Evolutionary conservation across 2,888 invertebrate species (phyloP), one percentile per base, ranked within the genome.

Genomic region (Scrobipalpa atriplicella): DNA sequence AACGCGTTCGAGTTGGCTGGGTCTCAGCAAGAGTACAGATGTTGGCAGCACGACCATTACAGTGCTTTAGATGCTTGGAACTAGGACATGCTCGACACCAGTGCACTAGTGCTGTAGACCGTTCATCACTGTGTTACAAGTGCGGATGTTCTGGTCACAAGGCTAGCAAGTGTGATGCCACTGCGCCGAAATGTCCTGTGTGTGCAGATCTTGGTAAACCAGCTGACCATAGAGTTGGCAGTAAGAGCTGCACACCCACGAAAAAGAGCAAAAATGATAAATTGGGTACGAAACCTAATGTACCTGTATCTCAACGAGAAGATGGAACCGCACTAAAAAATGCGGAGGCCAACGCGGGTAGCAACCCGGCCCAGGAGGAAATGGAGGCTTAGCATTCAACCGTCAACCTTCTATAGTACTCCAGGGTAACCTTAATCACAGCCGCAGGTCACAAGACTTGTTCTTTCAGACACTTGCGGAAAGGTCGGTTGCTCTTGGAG

Each of bases 81-180:
- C 5, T 29, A 43, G 71, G 73, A 0, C 71, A 71, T n/a, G 68
- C 67, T 1, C 18, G 70, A 2, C 65, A 8, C 0, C 63, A 60
- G 16, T 72, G 72, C 36, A 21, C 63, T 9, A 69, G 47, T n/a
- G 7, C 18, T 0, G 16, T 29, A 0, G 67, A 72, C 47, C 56
- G 72, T 6, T 70, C 69, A 43, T n/a, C n/a, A 1, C 61, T 58
- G 2, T 71, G 70, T 58, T 73, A 60, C 60, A 29, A 38, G 9
- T 73, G 70, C 54, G 67, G 70, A 0, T 62, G 67, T 7, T 5
- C 11, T 2, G 68, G 67, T 9, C 73, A 73, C 54, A 69, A 54
- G 11, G 68, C 68, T 0, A 61, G 52, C 3, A 38, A 66, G 7
- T 71, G 71, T 64, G 60, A 52, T 2, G 66, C 67, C 0, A n/a